Evolutionary conservation across 2,888 invertebrate species (phyloP), one percentile per base, ranked within the genome.

Genomic region (Drosophila tanythrix): DNA sequence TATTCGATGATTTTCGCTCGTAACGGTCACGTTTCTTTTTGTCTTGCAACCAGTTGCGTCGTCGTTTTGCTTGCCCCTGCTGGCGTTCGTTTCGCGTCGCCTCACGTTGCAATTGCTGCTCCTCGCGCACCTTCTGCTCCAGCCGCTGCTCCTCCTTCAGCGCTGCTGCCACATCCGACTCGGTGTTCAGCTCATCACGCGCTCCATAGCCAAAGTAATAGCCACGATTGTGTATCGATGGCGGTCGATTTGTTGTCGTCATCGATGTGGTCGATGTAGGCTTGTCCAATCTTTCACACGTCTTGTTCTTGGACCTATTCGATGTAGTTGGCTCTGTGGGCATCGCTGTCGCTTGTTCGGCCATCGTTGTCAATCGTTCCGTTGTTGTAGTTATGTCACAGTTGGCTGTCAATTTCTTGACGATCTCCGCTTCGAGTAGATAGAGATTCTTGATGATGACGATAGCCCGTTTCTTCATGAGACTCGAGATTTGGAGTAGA

Each of bases 101-200:
- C 13, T 65, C 61, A 3, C 48, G 63, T 33, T 77, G 74, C 43
- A 65, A 40, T 31, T 70, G 61, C 18, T 82, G 57, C 60, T 85
- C 84, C 29, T 75, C 64, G 8, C 66, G 79, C 18, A 85, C 86
- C n/a, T 76, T 85, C 7, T 70, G 59, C 56, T 74, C 74, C 35
- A 85, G 61, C 43, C 74, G 88, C 0, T 52, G 66, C 48, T 85
- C 81, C 59, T 85, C 84, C 11, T 36, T 51, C 21, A 61, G 27
- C 2, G 88, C 74, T 7, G 48, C 27, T 0, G 43, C 70, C 31
- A 75, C 18, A 15, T 46, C 53, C 10, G 36, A 38, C 6, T 58
- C 21, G 3, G 35, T 63, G 13, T 69, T 72, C 0, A 13, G 7
- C 5, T 52, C 25, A 10, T 56, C 70, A 3, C 60, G 52, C 13